phyloP scores from a whole-genome alignment of 2,888 invertebrate species.

The Orthonevra nobilis region DNA sequence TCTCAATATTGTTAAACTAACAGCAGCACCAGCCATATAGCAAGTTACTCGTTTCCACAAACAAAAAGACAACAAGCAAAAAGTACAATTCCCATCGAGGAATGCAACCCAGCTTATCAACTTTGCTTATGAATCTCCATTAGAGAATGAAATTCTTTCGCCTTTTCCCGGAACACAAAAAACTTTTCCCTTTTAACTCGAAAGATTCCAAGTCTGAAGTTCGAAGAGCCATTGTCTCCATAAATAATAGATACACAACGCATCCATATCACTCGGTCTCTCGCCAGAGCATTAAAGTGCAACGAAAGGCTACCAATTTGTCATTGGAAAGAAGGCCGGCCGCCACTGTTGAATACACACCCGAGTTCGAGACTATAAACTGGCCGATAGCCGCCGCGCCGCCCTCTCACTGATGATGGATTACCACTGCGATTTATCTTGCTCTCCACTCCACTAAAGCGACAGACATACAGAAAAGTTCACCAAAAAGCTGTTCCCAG shows the following conservation, averaged over 20 bases:
- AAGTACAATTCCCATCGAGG: neutral
- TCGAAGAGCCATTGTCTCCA: constrained; percentile 42
- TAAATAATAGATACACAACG: constrained; percentile 47
- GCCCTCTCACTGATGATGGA: constrained; percentile 65
- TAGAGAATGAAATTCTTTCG: constrained; percentile 25
- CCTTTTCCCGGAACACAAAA: neutral
- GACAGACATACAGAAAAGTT: constrained; percentile 55
- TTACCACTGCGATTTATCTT: constrained; percentile 69
- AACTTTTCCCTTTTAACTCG: constrained; percentile 22
- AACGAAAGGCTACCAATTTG: constrained; percentile 69
- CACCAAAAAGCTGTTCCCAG: constrained; percentile 61
- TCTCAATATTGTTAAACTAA: too few species aligned
- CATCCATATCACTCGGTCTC: constrained; percentile 64
- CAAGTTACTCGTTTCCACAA: too few species aligned
- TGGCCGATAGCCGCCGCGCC: too few species aligned
- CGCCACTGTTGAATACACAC: constrained; percentile 33
- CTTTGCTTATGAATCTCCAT: constrained; percentile 47
- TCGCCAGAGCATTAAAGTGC: constrained; percentile 65
- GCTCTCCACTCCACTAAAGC: constrained; percentile 51
- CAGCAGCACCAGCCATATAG: too few species aligned
- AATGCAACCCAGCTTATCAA: constrained; percentile 24
- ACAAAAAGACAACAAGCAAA: too few species aligned
- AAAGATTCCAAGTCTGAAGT: neutral
- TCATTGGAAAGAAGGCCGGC: constrained; percentile 67
- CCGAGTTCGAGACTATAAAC: neutral